phyloP scores from a whole-genome alignment of 2,113 vertebrate genomes.

The Neotoma lepida region DNA sequence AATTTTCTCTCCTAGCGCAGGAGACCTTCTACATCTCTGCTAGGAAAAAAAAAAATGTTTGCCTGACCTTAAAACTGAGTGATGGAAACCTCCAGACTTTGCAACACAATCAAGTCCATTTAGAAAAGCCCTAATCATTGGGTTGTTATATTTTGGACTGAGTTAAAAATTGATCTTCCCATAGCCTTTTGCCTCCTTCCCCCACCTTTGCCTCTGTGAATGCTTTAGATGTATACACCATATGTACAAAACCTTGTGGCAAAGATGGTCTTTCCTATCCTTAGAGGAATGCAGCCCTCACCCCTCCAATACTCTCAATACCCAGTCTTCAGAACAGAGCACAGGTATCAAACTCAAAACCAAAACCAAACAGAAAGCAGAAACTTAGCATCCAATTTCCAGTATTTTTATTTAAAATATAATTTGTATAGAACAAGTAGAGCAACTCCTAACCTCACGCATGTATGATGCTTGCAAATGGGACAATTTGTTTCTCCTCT shows the following conservation, averaged over 20 bases:
- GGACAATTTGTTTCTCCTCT: slow-evolving; percentile 40
- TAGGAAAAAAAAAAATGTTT: neutral
- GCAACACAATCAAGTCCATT: neutral
- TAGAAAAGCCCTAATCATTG: slow-evolving; percentile 23
- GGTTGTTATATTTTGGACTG: slow-evolving; percentile 30
- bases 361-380: neutral
- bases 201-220: neutral
- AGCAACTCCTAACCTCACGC: neutral
- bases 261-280: neutral
- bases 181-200: no score
- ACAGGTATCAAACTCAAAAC: neutral
- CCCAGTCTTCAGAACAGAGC: slow-evolving; percentile 2
- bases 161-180: slow-evolving; percentile 58
- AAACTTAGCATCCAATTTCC: slow-evolving; percentile 11
- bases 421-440: neutral
- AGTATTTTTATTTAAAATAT: neutral
- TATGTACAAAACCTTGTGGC: neutral
- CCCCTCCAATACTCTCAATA: neutral
- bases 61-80: slow-evolving; percentile 28
- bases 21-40: neutral
- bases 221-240: neutral
- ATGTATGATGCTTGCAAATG: slow-evolving; percentile 5
- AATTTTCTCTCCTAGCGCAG: neutral
- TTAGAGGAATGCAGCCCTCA: neutral
- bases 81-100: neutral